Evolutionary conservation across 2,888 invertebrate species (phyloP), one percentile per base, ranked within the genome.

Genomic region (Balanococcus diminutus): DNA sequence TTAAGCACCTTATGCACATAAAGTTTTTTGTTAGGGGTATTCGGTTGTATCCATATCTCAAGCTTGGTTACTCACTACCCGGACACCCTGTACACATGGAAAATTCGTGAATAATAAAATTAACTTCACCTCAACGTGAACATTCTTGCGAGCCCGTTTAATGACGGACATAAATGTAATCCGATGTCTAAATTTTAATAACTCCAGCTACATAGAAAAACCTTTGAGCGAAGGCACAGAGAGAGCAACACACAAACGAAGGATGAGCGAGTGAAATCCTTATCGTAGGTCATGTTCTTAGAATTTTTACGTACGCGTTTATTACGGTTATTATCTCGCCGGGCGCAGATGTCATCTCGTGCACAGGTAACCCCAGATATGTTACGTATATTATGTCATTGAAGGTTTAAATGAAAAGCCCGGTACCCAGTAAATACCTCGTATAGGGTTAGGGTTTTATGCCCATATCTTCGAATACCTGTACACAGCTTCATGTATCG

Each of bases 301-400:
- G 5, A 28, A 28, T 67, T 51, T 67, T 67, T 67, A 28, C 28
- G 67, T 31, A 75, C 25, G 1, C 75, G 75, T 75, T 75, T 75
- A 75, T 75, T 75, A 75, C n/a, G 32, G 36, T 75, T 75, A 75
- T 75, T 75, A 75, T 75, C 75, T 75, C 75, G 36, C 75, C 32
- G 28, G 61, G 51, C 51, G 32, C 75, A 75, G 75, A 75, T 75
- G 75, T 75, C 75, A 75, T 75, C 75, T 75, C 9, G 67, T 32
- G 32, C 14, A 32, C 32, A n/a, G 36, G 75, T 36, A 75, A 75
- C 75, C 32, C 11, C 28, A 67, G 16, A 11, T 61, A 61, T 9
- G n/a, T 25, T 61, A 51, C 51, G 19, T 19, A 25, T 31, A 25
- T 32, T 75, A 32, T 16, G 32, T 51, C 51, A 51, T 51, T 19